Evolutionary conservation across 1,140 invertebrate species (phyloP).

Genomic region (Drosophila subobscura): DNA sequence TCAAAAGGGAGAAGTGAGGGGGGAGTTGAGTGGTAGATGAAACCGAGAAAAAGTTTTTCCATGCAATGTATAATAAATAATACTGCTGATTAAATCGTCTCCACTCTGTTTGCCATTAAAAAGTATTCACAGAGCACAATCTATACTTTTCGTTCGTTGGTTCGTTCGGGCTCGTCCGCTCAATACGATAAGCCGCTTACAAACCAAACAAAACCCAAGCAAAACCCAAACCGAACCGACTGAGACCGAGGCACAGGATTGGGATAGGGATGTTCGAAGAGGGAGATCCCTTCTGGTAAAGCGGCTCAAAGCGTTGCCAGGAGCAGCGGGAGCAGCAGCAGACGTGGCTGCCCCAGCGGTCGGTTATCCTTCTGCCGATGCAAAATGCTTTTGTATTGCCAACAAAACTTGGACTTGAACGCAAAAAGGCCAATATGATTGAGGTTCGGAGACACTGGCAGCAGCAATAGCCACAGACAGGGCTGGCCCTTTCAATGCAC

Average conservation of each 20-base stretch:
- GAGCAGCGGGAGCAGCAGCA: conserved; percentile 7
- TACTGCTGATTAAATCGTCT: conserved; percentile 79
- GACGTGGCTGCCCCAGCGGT: conserved; percentile 46
- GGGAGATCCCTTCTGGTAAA: conserved; percentile 31
- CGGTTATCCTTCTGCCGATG: conserved; percentile 60
- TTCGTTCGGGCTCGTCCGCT: conserved; percentile 57
- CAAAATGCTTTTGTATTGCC: conserved; percentile 81
- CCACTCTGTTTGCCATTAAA: conserved; percentile 76
- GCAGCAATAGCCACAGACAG: conserved; percentile 1
- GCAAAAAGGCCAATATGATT: conserved; percentile 37
- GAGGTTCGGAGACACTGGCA: background rate
- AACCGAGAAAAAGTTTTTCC: conserved; percentile 65
- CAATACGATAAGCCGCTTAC: conserved; percentile 80
- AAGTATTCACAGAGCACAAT: conserved; percentile 78
- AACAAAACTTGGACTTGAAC: conserved; percentile 62
- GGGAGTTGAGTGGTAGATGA: conserved; percentile 8
- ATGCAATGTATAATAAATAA: conserved; percentile 78
- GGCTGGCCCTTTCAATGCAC: conserved; percentile 15
- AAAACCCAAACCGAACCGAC: conserved; percentile 46
- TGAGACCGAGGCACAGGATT: conserved; percentile 26
- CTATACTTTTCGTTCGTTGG: conserved; percentile 49
- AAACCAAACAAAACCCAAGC: conserved; percentile 40
- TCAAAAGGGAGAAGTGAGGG: conserved; percentile 2
- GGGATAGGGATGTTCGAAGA: conserved; percentile 1
- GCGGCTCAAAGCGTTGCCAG: conserved; percentile 48